Conservation (phyloP, 2,888 invertebrate genomes). For the Ganaspis brasiliensis region DNA sequence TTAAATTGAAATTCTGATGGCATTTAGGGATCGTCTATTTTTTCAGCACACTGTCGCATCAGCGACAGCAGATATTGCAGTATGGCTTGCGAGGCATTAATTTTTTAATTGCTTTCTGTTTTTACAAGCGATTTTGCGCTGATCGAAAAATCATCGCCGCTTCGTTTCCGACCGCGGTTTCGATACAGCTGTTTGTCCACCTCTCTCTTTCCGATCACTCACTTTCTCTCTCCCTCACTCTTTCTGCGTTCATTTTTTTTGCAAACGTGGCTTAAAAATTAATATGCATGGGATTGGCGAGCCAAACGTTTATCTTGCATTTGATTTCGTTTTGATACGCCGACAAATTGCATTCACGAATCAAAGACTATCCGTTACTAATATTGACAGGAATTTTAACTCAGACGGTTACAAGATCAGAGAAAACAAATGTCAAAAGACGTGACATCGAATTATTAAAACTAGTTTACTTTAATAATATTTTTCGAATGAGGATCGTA, state of each 20-base stretch:
- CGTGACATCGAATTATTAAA: not conserved
- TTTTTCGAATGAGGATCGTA: not conserved
- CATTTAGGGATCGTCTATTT: conserved; percentile 53
- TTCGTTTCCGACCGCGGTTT: conserved; percentile 45
- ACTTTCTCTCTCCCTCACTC: conserved; percentile 54
- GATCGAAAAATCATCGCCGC: conserved; percentile 78
- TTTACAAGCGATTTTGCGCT: conserved; percentile 71
- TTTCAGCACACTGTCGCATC: conserved; percentile 50
- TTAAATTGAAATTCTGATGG: conserved; percentile 28
- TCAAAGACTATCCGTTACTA: conserved; percentile 57
- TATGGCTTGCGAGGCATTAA: conserved; percentile 37
- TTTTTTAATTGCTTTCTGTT: conserved; percentile 67
- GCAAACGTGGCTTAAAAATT: conserved; percentile 76
- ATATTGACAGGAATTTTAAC: conserved; percentile 59
- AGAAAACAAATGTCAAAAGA: conserved; percentile 5
- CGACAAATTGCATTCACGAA: conserved; percentile 74
- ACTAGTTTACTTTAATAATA: not conserved
- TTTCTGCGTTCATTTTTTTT: conserved; percentile 70
- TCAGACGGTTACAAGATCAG: conserved; percentile 16
- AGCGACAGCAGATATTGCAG: conserved; percentile 19
- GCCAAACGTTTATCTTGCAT: conserved; percentile 79
- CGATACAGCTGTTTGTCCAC: conserved; percentile 49
- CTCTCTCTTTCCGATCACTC: conserved; percentile 45
- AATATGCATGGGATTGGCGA: conserved; percentile 78
- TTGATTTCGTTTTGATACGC: conserved; percentile 80